Evolutionary conservation across 2,888 invertebrate genomes (phyloP), one percentile per base, ranked within the genome.

Genomic region (Micropterix aruncella): DNA sequence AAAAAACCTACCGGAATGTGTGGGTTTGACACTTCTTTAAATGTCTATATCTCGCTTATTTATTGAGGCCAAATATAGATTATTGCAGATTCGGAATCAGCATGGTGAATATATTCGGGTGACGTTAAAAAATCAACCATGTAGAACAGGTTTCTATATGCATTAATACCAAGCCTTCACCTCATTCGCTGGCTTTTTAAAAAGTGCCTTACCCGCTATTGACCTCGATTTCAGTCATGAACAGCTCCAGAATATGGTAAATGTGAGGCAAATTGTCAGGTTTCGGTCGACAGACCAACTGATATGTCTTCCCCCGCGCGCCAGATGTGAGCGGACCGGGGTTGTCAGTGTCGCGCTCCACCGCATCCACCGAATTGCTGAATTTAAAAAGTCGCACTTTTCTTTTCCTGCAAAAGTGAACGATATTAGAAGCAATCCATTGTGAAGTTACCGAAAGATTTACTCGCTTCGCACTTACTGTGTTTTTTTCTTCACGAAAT

Each of bases 221-320:
- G 49, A 65, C 65, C 61, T 90, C 88, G 49, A 90, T 80, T 60
- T 89, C 87, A 53, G 78, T 76, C 50, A 87, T 79, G 56, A 90
- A 87, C 47, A 74, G 73, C 68, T 82, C 80, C 44, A 91, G 67
- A 4, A 86, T 80, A 48, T 81, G 76, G 61, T 83, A 91, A 44
- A 91, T 77, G 41, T 80, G 74, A 51, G 80, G 73, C 53, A 83
- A 76, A 56, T 80, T 75, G 55, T 73, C 75, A 40, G 80, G 78
- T 61, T 80, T 78, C 1, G 81, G 76, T 45, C 77, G 71, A 53
- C 88, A 89, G 7, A 91, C 80, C 46, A 86, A 41, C 19, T 47
- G 46, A 40, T 47, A 50, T 5, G 47, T 45, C 37, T 46, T 45
- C 2, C 38, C 41, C 18, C 48, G 41, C 2, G 18, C 38, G 3